phyloP scores from a whole-genome alignment of 1,140 invertebrate species.

The Drosophila ficusphila region DNA sequence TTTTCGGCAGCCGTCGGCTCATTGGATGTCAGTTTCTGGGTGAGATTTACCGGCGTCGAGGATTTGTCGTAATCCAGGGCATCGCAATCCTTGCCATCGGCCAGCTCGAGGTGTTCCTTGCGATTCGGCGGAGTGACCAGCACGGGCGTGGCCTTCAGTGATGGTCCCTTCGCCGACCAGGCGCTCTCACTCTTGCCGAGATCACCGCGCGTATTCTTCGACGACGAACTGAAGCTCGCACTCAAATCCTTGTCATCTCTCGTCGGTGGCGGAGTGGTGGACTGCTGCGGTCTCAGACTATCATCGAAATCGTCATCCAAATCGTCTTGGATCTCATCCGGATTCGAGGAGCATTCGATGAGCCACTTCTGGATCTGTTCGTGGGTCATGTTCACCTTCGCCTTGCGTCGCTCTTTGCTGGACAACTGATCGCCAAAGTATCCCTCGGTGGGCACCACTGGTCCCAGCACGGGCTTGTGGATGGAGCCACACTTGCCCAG shows the following conservation, averaged over 20 bases:
- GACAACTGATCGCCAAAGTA: constrained; percentile 79
- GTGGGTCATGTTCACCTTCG: constrained; percentile 89
- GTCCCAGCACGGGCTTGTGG: constrained; percentile 80
- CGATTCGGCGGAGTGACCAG: constrained; percentile 40
- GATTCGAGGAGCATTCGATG: constrained; percentile 87
- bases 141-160: constrained; percentile 78
- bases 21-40: constrained; percentile 44
- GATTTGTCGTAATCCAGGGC: constrained; percentile 56
- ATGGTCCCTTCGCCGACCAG: constrained; percentile 81
- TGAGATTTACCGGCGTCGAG: constrained; percentile 69
- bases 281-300: constrained; percentile 69
- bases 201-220: constrained; percentile 74
- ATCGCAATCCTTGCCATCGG: constrained; percentile 38
- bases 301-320: constrained; percentile 84
- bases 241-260: constrained; percentile 72
- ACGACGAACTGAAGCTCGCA: constrained; percentile 76
- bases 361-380: constrained; percentile 91
- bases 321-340: constrained; percentile 86
- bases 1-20: constrained; percentile 32
- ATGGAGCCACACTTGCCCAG: constrained; percentile 84
- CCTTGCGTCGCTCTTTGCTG: constrained; percentile 85
- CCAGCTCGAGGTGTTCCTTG: constrained; percentile 21
- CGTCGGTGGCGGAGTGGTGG: constrained; percentile 67
- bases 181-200: constrained; percentile 78
- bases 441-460: constrained; percentile 80